These are phyloP conservation scores for Silurus meridionalis DNA, from an alignment of 2,113 vertebrate genomes.

Conservation along the genomic window DNA sequence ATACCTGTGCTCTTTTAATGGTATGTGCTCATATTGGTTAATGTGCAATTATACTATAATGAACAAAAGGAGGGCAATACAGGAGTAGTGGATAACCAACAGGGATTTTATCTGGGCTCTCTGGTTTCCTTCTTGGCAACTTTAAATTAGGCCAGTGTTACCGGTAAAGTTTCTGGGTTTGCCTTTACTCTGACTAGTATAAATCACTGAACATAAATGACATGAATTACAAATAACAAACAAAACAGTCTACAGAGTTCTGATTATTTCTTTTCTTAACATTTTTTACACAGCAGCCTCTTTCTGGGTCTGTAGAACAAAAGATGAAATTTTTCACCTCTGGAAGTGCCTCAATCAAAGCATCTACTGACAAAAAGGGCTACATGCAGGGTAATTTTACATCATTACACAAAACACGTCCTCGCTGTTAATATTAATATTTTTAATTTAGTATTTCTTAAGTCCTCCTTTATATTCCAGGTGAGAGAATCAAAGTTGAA, in stretches of 20 bases:
- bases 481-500: conserved; percentile 60
- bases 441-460: neutral
- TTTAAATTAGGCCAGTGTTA: neutral
- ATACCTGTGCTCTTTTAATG: conserved; percentile 53
- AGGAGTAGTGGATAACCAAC: neutral
- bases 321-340: conserved; percentile 66
- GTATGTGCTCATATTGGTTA: conserved; percentile 51
- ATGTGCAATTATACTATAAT: neutral
- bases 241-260: neutral
- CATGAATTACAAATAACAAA: neutral
- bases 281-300: conserved; percentile 58
- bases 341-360: conserved; percentile 62
- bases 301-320: conserved; percentile 59
- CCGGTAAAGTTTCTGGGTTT: neutral
- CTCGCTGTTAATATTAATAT: neutral
- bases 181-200: neutral
- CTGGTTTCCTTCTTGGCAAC: neutral
- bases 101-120: neutral
- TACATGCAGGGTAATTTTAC: conserved; percentile 63
- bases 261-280: neutral
- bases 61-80: neutral
- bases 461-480: conserved; percentile 49
- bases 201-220: neutral
- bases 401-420: neutral
- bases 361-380: conserved; percentile 54